Evolutionary conservation across 2,113 vertebrate genomes (phyloP), one percentile per base, ranked within the genome.

Genomic region (Gobio gobio): DNA sequence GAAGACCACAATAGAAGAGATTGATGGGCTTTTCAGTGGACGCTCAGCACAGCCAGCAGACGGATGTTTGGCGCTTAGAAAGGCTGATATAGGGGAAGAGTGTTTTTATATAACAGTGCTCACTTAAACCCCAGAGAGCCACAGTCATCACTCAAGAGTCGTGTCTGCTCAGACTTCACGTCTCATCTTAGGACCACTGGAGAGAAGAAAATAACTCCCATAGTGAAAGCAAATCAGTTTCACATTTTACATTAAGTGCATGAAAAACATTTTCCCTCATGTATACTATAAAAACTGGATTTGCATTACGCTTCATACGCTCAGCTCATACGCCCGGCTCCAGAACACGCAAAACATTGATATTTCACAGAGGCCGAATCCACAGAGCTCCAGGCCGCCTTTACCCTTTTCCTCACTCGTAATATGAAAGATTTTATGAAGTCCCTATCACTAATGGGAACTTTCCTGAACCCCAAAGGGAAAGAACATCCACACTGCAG

Each of bases 341-440:
- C 12, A 47, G 16, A 26, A 56, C 24, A 24, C 20, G 9, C 26
- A 49, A 49, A 79, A 63, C n/a, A 66, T 26, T 81, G 43, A 78
- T 78, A 66, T 78, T 43, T 49, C 29, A 51, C 26, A 33, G 66
- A 56, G 12, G 36, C 22, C 24, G 76, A 66, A 49, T 83, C 59
- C 51, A 64, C 80, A 54, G 43, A n/a, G 63, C 68, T 76, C 29
- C 56, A 64, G 59, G 77, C 56, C n/a, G 22, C 51, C 49, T 40
- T 45, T 59, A 45, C 51, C 85, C 75, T 84, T 82, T 82, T 47
- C 18, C 16, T 70, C 58, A 26, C 49, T 51, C 58, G 59, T 26
- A 12, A 68, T 49, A 68, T 74, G 68, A 74, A 83, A 47, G 75
- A n/a, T 58, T 83, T 83, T 78, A 73, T 29, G 45, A 73, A 83